Evolutionary conservation across 2,888 invertebrate genomes (phyloP), one percentile per base, ranked within the genome.

Genomic region (Hemaris fuciformis): DNA sequence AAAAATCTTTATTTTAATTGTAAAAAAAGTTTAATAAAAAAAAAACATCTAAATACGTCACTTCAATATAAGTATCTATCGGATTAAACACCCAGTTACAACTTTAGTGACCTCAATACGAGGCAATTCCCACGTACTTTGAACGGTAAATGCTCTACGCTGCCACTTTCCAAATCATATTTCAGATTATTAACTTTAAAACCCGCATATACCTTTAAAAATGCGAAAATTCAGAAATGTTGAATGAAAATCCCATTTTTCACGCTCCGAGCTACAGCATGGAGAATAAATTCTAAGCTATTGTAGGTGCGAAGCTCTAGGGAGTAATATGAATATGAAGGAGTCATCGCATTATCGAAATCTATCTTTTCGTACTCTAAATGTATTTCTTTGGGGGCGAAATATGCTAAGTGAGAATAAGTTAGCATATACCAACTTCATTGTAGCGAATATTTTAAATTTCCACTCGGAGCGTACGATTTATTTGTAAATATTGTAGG

Each of bases 321-420:
- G 58, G 66, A 66, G 68, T 56, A 67, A 57, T 68, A 71, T 76
- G 76, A 77, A 77, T 75, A 75, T 72, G 70, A 72, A 77, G 65
- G 67, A 64, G 66, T 68, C 62, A 65, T 69, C 66, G 68, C 70
- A 73, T 75, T 74, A 75, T 76, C 68, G 63, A 72, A 72, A 68
- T 66, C 63, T 71, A 67, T 70, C 56, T 64, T 62, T 66, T 61
- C 59, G 27, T 23, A 34, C 23, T 23, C 34, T 5, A 58, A 46
- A 38, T 34, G 34, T 46, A 46, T 59, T 42, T 58, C 34, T 43
- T 31, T 15, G 25, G 20, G 22, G 59, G 25, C 34, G 31, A 31
- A 34, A 59, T 59, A 59, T 45, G 22, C 31, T 45, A 31, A 45
- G 42, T 31, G 45, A 10, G 45, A 34, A 46, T 34, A 23, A 25